Conservation (phyloP, 2,797 vertebrate genomes). For the Chiloscyllium punctatum region DNA sequence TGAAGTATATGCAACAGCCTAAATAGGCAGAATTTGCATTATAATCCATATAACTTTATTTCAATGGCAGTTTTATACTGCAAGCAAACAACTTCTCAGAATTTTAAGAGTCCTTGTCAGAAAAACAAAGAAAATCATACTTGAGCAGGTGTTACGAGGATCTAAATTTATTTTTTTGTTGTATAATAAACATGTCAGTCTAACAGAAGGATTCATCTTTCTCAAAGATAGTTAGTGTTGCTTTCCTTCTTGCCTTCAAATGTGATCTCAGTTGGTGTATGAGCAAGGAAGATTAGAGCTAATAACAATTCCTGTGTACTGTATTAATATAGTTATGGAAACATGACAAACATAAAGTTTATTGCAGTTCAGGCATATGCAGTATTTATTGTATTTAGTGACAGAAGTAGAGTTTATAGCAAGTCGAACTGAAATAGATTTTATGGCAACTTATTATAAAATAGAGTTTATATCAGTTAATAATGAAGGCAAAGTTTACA, state of each 20-base stretch:
- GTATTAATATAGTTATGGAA: not conserved
- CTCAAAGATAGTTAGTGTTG: not conserved
- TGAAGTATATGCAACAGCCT: not conserved
- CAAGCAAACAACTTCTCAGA: not conserved
- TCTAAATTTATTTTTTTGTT: not conserved
- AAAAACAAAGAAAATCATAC: not conserved
- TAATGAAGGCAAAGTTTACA: not conserved
- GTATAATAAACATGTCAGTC: not conserved
- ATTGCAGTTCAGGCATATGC: not conserved
- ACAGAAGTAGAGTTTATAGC: not conserved
- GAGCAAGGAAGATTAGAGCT: not conserved
- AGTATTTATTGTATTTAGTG: not conserved
- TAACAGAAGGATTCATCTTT: not conserved
- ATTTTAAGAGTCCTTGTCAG: not conserved
- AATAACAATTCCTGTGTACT: not conserved
- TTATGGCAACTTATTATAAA: not conserved
- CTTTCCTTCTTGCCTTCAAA: not conserved
- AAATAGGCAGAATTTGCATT: not conserved
- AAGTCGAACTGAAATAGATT: not conserved
- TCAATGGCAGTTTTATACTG: not conserved
- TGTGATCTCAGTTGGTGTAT: not conserved
- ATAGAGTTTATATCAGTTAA: not conserved
- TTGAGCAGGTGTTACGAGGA: not conserved
- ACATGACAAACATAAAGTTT: constrained; percentile 1
- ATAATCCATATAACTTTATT: not conserved